A percentile compares a stretch with the other conserved stretches of the same genome.
Conservation (phyloP, 2,797 vertebrate genomes). For the Chaetophractus vellerosus region DNA sequence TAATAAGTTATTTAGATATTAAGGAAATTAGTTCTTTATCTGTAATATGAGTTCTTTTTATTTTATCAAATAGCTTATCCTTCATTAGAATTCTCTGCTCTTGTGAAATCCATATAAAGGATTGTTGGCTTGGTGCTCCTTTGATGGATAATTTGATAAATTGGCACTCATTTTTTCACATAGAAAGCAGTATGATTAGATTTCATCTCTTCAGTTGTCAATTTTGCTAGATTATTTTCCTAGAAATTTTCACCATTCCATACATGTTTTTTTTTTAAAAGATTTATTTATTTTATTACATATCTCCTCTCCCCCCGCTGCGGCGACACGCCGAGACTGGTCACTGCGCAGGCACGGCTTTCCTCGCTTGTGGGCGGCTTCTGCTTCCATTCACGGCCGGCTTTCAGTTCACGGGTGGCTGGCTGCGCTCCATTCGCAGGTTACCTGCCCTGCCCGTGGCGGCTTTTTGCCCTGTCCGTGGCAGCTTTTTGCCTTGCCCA, state of each 20-base stretch:
- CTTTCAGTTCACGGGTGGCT: no score
- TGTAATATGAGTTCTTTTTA: background rate
- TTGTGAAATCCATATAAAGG: background rate
- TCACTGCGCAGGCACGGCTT: no score
- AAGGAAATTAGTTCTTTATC: background rate
- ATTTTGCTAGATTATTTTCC: conserved; percentile 22
- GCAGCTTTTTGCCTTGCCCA: no score
- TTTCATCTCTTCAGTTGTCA: conserved; percentile 51
- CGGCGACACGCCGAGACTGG: no score
- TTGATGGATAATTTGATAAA: background rate
- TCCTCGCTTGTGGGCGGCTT: no score
- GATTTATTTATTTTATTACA: no score
- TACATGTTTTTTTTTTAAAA: conserved; percentile 3
- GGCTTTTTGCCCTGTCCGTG: no score
- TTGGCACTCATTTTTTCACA: background rate
- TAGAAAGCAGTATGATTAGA: background rate
- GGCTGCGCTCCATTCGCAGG: no score
- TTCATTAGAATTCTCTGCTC: conserved; percentile 16
- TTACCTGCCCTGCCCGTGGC: no score
- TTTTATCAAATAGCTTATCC: background rate
- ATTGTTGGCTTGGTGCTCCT: background rate
- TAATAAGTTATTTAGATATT: background rate
- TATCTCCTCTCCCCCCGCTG: no score
- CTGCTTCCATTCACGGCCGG: no score
- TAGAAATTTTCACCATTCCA: background rate